phyloP scores from a whole-genome alignment of 23 tunicate species.

The Ascidia mentula region DNA sequence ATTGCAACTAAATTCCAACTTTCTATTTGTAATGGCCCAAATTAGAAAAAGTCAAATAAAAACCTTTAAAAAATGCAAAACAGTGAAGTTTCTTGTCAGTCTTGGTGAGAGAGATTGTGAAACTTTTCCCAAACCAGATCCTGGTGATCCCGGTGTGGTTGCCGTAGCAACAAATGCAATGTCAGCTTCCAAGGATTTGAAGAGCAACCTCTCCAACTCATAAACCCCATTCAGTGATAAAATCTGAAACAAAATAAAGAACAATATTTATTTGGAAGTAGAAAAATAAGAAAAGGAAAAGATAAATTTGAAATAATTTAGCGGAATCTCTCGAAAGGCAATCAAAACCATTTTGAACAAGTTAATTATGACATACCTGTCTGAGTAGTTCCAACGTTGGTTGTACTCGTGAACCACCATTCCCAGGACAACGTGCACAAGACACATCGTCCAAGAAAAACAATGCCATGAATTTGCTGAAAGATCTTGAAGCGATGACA shows the following conservation, averaged over 20 bases:
- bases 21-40: no score
- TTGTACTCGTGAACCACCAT: conserved; percentile 10
- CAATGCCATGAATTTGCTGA: conserved; percentile 8
- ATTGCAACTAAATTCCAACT: no score
- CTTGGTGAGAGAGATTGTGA: conserved; percentile 44
- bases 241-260: conserved; percentile 26
- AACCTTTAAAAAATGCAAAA: conserved; percentile 63
- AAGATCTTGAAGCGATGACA: conserved; percentile 46
- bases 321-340: neutral
- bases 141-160: conserved; percentile 48
- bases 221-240: conserved; percentile 42
- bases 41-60: no score
- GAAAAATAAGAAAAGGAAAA: neutral
- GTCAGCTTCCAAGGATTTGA: conserved; percentile 67
- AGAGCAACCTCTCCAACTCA: conserved; percentile 59
- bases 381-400: conserved; percentile 67
- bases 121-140: conserved; percentile 47
- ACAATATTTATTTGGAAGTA: neutral
- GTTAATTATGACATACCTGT: conserved; percentile 51
- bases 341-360: neutral
- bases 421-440: neutral
- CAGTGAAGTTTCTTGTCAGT: conserved; percentile 55
- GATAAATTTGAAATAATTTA: neutral
- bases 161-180: conserved; percentile 64
- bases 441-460: conserved; percentile 88